These are phyloP conservation scores for Sialia sialis DNA, from an alignment of 2,113 vertebrate species.

Conservation along the genomic window DNA sequence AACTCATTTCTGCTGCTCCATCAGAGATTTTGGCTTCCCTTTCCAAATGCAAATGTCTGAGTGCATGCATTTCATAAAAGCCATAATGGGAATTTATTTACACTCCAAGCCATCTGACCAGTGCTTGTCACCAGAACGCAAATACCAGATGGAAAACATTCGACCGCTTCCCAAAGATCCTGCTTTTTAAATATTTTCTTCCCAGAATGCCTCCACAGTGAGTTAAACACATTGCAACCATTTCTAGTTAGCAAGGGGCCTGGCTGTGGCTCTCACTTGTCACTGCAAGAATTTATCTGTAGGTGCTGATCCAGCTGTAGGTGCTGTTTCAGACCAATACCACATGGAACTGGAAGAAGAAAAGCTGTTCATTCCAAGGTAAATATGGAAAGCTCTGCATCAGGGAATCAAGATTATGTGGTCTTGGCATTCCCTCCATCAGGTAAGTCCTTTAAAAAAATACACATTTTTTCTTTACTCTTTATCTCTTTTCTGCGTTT, in stretches of 20 bases:
- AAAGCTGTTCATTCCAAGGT: background rate
- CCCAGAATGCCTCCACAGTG: background rate
- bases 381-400: background rate
- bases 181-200: background rate
- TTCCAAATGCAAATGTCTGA: background rate
- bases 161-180: background rate
- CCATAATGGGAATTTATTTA: background rate
- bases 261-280: background rate
- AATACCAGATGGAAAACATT: background rate
- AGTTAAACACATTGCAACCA: background rate
- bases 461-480: background rate
- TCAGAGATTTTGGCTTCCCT: background rate
- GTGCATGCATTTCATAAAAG: background rate
- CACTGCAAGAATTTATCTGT: background rate
- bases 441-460: background rate
- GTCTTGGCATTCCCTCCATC: background rate
- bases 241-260: background rate
- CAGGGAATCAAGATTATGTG: background rate
- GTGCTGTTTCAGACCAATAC: background rate
- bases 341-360: background rate
- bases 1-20: background rate
- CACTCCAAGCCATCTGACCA: background rate
- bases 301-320: background rate
- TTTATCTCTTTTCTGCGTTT: background rate
- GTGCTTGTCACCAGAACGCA: background rate